These are phyloP conservation scores for Zophobas atratus DNA, from an alignment of 1,140 invertebrate genomes.

Conservation along the genomic window DNA sequence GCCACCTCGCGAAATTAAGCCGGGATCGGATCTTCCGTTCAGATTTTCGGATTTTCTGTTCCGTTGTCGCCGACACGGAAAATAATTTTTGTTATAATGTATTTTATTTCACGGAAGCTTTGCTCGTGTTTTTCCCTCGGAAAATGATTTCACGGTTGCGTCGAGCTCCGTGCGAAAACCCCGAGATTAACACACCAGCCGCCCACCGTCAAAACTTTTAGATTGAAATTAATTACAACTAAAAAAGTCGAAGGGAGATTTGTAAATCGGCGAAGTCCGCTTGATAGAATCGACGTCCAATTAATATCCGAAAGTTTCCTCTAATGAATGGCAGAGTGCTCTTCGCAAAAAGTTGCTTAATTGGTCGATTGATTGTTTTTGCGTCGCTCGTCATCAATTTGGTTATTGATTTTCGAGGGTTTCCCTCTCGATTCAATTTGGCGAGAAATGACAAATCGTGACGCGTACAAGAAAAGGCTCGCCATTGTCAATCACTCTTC, in stretches of 20 bases:
- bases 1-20: slow-evolving; percentile 58
- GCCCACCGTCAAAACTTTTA: slow-evolving; percentile 18
- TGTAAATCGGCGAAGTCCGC: slow-evolving; percentile 18
- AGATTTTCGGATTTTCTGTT: slow-evolving; percentile 47
- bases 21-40: slow-evolving; percentile 54
- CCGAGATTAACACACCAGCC: slow-evolving; percentile 18
- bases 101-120: slow-evolving; percentile 47
- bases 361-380: slow-evolving; percentile 42
- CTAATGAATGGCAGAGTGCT: slow-evolving; percentile 37
- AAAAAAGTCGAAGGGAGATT: slow-evolving; percentile 15
- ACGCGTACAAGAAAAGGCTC: slow-evolving; percentile 31
- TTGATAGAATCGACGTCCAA: slow-evolving; percentile 39
- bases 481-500: slow-evolving; percentile 51
- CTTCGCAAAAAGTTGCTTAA: slow-evolving; percentile 30
- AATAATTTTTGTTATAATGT: slow-evolving; percentile 45
- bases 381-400: slow-evolving; percentile 24
- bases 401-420: slow-evolving; percentile 31
- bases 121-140: slow-evolving; percentile 21
- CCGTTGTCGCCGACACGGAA: slow-evolving; percentile 36
- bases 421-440: slow-evolving; percentile 35
- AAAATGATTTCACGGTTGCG: slow-evolving; percentile 44
- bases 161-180: slow-evolving; percentile 28
- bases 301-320: slow-evolving; percentile 31
- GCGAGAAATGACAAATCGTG: slow-evolving; percentile 46
- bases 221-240: slow-evolving; percentile 34